phyloP scores from a whole-genome alignment of 2,113 vertebrate species.

The Clarias gariepinus region DNA sequence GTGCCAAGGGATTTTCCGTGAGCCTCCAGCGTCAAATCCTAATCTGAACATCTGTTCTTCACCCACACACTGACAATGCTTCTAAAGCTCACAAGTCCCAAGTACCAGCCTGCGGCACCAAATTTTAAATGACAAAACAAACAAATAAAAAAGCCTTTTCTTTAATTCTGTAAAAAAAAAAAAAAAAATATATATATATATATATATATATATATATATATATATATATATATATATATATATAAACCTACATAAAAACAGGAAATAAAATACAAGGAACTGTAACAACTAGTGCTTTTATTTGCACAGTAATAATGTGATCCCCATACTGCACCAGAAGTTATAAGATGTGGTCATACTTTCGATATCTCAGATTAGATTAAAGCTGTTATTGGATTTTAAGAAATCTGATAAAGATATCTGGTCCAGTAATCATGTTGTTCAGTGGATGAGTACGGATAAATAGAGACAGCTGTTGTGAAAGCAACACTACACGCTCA shows the following conservation, averaged over 20 bases:
- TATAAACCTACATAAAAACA: not conserved
- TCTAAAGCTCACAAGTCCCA: not conserved
- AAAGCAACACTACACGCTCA: not conserved
- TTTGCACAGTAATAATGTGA: not conserved
- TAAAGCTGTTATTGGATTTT: not conserved
- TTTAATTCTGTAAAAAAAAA: not conserved
- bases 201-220: no score
- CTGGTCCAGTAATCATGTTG: not conserved
- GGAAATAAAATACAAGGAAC: not conserved
- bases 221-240: no score
- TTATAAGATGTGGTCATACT: not conserved
- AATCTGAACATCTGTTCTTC: conserved; percentile 22
- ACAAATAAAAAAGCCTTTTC: not conserved
- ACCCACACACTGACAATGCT: not conserved
- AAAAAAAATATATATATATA: no score
- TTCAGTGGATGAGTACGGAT: not conserved
- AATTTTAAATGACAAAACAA: not conserved
- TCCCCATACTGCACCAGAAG: not conserved
- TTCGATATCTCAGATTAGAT: not conserved
- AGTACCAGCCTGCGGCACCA: not conserved
- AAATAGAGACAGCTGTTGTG: not conserved
- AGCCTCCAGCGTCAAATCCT: not conserved
- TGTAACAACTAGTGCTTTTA: not conserved
- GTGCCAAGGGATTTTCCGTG: conserved; percentile 8
- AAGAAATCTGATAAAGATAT: conserved; percentile 2